These are phyloP conservation scores for Drosophila seclusa DNA, from an alignment of 2,888 invertebrate genomes.

Conservation along the genomic window DNA sequence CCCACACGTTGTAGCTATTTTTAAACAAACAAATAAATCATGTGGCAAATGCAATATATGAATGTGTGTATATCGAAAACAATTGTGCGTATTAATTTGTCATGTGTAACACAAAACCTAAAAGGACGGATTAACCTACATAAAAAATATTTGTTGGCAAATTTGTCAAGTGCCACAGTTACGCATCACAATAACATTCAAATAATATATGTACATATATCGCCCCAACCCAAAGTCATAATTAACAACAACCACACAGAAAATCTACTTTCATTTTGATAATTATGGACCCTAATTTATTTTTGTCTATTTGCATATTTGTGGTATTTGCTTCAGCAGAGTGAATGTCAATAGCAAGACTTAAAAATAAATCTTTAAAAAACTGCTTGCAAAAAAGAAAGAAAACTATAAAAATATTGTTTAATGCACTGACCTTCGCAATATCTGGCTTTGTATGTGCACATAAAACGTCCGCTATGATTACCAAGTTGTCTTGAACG, in stretches of 20 bases:
- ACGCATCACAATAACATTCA: slow-evolving; percentile 55
- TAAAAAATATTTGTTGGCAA: slow-evolving; percentile 27
- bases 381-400: slow-evolving; percentile 5
- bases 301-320: slow-evolving; percentile 24
- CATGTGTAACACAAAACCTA: slow-evolving; percentile 65
- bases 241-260: slow-evolving; percentile 28
- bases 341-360: slow-evolving; percentile 22
- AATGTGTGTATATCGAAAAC: slow-evolving; percentile 4
- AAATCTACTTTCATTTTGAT: slow-evolving; percentile 61
- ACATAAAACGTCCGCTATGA: slow-evolving; percentile 41
- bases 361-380: slow-evolving; percentile 18
- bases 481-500: slow-evolving; percentile 54
- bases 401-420: slow-evolving; percentile 11
- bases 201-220: slow-evolving; percentile 13
- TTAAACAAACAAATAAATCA: slow-evolving; percentile 62
- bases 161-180: slow-evolving; percentile 47
- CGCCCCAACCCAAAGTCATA: slow-evolving; percentile 10
- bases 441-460: slow-evolving; percentile 29
- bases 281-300: slow-evolving; percentile 36
- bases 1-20: slow-evolving; percentile 61
- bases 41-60: slow-evolving; percentile 19
- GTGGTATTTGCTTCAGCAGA: slow-evolving; percentile 28
- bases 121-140: slow-evolving; percentile 72
- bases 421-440: slow-evolving; percentile 56
- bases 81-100: slow-evolving; percentile 35